Base-by-base conservation (phyloP, 1,140 invertebrate genomes). In the Spodoptera frugiperda region DNA sequence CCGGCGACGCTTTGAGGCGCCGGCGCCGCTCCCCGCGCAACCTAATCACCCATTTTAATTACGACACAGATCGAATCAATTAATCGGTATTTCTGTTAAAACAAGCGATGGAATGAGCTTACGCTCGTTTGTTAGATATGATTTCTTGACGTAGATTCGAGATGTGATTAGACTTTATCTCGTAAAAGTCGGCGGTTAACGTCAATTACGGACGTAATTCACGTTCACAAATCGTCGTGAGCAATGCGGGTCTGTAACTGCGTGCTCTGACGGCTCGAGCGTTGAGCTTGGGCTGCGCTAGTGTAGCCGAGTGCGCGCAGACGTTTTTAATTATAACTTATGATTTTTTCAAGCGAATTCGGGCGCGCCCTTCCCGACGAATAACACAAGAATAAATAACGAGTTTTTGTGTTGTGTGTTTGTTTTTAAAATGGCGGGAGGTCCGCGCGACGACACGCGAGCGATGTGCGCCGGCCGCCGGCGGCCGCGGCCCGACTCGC, bases 341-440 rank as follows among this genome's bases (percentile, higher is more conserved):
- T 93, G 86, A 90, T 92, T 93, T 93, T 93, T 93, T 92, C 87
- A 84, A 90, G 89, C 87, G 89, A 94, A 94, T 89, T 92, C 84
- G 88, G 90, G 84, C 89, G 88, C 91, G 90, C 88, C 90, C 90
- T 93, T 91, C 90, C 88, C 84, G 84, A 87, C 87, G 85, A 87
- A 92, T 90, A 92, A 91, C 89, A 91, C 81, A 85, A 90, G 86
- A 91, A 92, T 93, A 93, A 93, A 93, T 93, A 94, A 94, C 91
- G 84, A 90, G 92, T 92, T 94, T 94, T 91, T 94, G 88, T 93
- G 90, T 84, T 83, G 87, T 90, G 87, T 93, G 91, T 94, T 94
- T 94, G 92, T 94, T 94, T 93, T 94, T 91, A 92, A 93, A 94
- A 93, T 94, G 92, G 92, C 92, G 92, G 92, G 92, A 94, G 92